A percentile compares a stretch with the other conserved stretches of the same genome.
These are phyloP conservation scores for Pasiphila rectangulata DNA, from an alignment of 2,888 invertebrate genomes.

Conservation along the genomic window DNA sequence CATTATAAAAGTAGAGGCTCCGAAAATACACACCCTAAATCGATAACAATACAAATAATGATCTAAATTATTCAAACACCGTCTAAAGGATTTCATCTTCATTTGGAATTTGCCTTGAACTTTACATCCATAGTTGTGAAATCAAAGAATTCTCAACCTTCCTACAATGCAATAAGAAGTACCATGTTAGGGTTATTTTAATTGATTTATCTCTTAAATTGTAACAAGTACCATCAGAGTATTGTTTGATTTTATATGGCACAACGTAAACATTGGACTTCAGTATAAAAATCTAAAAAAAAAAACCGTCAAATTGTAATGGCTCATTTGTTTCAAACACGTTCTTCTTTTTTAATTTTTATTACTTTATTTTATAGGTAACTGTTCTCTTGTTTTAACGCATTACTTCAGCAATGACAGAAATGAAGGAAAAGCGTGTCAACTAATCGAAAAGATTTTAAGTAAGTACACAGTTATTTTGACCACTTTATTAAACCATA, in stretches of 20 bases:
- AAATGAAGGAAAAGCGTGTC: too few relatives aligned
- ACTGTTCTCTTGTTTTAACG: too few relatives aligned
- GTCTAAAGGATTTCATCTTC: constrained; percentile 20
- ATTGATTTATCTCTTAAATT: not conserved
- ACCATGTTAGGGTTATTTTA: not conserved
- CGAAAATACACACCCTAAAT: too few relatives aligned
- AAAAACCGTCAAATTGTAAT: too few relatives aligned
- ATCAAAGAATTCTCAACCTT: constrained; percentile 15
- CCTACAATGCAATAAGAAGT: not conserved
- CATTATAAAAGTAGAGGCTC: too few relatives aligned
- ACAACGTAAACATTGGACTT: not conserved
- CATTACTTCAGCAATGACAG: too few relatives aligned
- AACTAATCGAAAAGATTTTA: too few relatives aligned
- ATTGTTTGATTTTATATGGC: constrained; percentile 10
- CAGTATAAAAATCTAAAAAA: not conserved
- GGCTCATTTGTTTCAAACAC: too few relatives aligned
- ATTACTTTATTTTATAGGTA: too few relatives aligned
- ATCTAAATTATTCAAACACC: constrained; percentile 14
- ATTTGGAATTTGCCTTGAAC: constrained; percentile 24
- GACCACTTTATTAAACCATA: too few relatives aligned
- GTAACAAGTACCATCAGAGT: not conserved
- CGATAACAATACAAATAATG: constrained; percentile 6
- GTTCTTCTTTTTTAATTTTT: too few relatives aligned
- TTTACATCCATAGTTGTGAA: constrained; percentile 6
- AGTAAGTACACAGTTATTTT: too few relatives aligned